Percentiles rank a stretch among this genome's conserved stretches.
These are phyloP conservation scores for Anolis apletophallus DNA, from an alignment of 2,797 vertebrate species.

Conservation along the genomic window DNA sequence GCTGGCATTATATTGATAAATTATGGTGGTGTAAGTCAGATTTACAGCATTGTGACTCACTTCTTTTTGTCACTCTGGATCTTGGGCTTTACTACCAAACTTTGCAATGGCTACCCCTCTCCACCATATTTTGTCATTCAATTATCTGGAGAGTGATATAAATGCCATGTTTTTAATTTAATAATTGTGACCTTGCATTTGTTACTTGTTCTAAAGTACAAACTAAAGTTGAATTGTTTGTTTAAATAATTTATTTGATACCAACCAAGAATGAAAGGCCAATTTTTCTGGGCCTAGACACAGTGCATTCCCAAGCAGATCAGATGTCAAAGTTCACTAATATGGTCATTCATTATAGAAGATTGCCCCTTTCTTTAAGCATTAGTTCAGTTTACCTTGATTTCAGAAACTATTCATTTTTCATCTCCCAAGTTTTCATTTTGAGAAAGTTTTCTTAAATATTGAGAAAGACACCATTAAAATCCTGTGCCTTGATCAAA, in stretches of 20 bases:
- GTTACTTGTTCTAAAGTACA: background rate
- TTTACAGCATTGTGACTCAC: no score
- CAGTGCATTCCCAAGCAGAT: background rate
- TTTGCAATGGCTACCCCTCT: no score
- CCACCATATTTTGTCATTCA: background rate
- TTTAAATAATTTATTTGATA: background rate
- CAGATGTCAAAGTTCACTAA: background rate
- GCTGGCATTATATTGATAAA: background rate
- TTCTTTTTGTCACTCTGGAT: no score
- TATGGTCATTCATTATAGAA: background rate
- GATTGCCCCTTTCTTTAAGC: conserved; percentile 7
- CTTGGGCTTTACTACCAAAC: no score
- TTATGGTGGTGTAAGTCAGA: background rate
- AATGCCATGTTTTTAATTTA: background rate
- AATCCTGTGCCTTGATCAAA: conserved; percentile 43
- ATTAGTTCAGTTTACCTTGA: background rate
- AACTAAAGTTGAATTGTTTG: background rate
- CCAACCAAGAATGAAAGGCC: background rate
- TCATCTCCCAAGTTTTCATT: conserved; percentile 37
- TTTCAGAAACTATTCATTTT: conserved; percentile 24
- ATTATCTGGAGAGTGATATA: background rate
- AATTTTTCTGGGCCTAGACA: background rate
- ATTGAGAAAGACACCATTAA: conserved; percentile 41
- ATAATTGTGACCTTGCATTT: background rate
- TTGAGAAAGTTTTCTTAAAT: conserved; percentile 41